Conservation (phyloP, 2,888 invertebrate species). For the Elysia crispata region DNA sequence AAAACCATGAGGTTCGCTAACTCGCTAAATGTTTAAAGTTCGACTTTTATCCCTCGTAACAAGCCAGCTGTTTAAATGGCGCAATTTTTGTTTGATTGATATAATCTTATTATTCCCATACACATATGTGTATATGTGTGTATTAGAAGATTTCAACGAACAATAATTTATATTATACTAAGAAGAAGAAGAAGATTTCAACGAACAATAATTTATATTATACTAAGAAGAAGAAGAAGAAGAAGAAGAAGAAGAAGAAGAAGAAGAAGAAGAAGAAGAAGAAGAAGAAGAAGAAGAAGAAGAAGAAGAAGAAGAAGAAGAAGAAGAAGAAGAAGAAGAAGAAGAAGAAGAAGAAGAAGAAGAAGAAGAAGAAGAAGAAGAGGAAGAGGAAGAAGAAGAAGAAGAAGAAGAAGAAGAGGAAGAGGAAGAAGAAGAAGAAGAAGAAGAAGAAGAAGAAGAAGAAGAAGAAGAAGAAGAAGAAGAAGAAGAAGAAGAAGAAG, state of each 20-base stretch:
- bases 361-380: constrained; percentile 4
- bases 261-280: background rate
- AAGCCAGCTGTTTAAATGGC: too few species aligned
- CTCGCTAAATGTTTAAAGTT: too few species aligned
- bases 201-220: constrained; percentile 1
- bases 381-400: background rate
- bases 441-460: background rate
- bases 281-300: constrained; percentile 11
- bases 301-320: background rate
- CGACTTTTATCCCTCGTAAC: too few species aligned
- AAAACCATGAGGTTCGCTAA: too few species aligned
- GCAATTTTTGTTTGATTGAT: too few species aligned
- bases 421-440: background rate
- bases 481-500: constrained; percentile 7
- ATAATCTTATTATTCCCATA: too few species aligned
- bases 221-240: constrained; percentile 5
- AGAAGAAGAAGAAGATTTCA: too few species aligned
- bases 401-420: constrained; percentile 10
- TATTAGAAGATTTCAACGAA: too few species aligned
- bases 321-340: background rate
- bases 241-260: background rate
- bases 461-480: constrained; percentile 7
- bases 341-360: background rate
- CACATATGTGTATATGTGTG: too few species aligned
- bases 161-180: too few species aligned